Base-by-base conservation (phyloP, 1,140 invertebrate genomes). In the Eumeta japonica region DNA sequence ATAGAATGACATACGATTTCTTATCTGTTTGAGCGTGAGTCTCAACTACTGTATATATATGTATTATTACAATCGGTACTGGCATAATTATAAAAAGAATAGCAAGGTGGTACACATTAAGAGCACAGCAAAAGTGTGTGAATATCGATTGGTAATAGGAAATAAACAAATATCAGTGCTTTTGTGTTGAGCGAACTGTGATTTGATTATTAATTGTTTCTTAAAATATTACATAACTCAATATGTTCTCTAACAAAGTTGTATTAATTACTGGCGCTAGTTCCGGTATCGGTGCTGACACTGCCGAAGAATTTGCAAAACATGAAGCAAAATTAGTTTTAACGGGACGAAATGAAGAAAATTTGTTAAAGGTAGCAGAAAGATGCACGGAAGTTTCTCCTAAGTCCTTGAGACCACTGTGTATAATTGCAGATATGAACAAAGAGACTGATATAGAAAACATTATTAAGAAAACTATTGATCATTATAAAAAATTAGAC, bases 221-320 rank as follows among this genome's bases (percentile, higher is more conserved):
- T n/a, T n/a, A n/a, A n/a, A n/a, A n/a, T 5, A n/a, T n/a, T 24
- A 24, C 5, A 24, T 24, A 24, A n/a, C n/a, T 42, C 37, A 40
- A 48, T 37, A 82, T 81, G 56, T 86, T 87, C 45, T 48, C 65
- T 11, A 80, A 79, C 28, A 86, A 86, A 76, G 83, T 87, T 17
- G 80, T 87, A 0, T 48, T 87, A 15, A 79, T 87, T 34, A 87
- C 84, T 2, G 90, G 90, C 34, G 90, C 90, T 1, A 90, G 88
- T 63, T 91, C 89, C 18, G 91, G 91, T 1, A 93, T 94, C 45
- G 91, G 90, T 35, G 83, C 84, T 28, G 86, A 83, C 10, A 87
- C 88, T 12, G 90, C 90, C 1, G 41, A 86, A 28, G 78, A 86
- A 35, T 83, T 94, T 48, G 81, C 90, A 1, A 79, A 83, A 46